These are phyloP conservation scores for Mola mola DNA, from an alignment of 2,113 vertebrate genomes.

Conservation along the genomic window DNA sequence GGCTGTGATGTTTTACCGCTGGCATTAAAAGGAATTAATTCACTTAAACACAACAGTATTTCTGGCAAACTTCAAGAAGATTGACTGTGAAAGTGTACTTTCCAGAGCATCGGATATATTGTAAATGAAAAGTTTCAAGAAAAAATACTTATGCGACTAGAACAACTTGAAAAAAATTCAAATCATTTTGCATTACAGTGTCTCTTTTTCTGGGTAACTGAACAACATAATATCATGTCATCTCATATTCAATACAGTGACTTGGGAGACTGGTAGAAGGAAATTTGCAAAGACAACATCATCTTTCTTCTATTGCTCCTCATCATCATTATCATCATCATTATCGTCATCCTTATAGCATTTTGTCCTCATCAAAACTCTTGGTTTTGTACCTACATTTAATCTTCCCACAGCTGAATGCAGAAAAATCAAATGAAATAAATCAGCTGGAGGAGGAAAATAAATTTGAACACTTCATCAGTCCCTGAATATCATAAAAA, in stretches of 20 bases:
- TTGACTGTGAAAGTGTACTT: neutral
- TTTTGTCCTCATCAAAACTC: neutral
- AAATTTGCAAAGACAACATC: neutral
- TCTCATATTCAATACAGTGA: neutral
- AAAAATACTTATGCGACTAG: no score
- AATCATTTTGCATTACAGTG: neutral
- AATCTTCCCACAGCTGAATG: no score
- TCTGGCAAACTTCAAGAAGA: neutral
- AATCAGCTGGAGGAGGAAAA: conserved; percentile 4
- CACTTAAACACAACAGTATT: neutral
- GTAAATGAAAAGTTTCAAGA: neutral
- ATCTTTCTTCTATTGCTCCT: neutral
- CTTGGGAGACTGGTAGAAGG: neutral
- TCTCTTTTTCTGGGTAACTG: neutral
- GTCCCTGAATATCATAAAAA: no score
- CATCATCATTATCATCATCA: conserved; percentile 3
- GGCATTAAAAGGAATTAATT: neutral
- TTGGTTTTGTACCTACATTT: no score
- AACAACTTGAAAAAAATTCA: neutral
- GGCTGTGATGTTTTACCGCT: conserved; percentile 28
- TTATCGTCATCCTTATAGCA: neutral
- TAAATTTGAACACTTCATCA: conserved; percentile 21
- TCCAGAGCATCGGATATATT: neutral
- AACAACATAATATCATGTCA: neutral
- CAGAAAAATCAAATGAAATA: no score